Conservation (phyloP, 1,140 invertebrate species). For the Scaptodrosophila lebanonensis region DNA sequence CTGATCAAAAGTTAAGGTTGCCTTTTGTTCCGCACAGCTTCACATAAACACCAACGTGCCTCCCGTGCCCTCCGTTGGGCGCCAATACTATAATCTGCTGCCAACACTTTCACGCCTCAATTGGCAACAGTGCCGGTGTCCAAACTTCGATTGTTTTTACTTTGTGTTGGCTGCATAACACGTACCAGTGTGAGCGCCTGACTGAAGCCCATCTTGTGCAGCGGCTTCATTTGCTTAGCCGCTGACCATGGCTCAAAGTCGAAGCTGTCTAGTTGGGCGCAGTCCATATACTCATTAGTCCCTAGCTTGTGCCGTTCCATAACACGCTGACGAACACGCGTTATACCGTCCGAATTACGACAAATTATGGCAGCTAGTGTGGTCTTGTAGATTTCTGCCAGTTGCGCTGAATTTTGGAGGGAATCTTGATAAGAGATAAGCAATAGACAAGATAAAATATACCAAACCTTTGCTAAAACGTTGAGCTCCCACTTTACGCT, state of each 20-base stretch:
- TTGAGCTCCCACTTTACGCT: conserved; percentile 82
- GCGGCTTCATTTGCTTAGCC: conserved; percentile 6
- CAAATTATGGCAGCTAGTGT: conserved; percentile 92
- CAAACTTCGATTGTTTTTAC: neutral
- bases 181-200: conserved; percentile 40
- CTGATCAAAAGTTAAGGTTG: too few species aligned
- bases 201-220: conserved; percentile 43
- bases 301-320: conserved; percentile 81
- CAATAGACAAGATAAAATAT: neutral
- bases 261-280: conserved; percentile 79
- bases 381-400: conserved; percentile 90
- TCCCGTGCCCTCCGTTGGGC: too few species aligned
- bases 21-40: too few species aligned
- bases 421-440: neutral
- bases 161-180: conserved; percentile 13
- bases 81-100: too few species aligned
- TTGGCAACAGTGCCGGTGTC: neutral
- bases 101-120: too few species aligned
- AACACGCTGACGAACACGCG: conserved; percentile 85
- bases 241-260: conserved; percentile 81
- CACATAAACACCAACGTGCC: too few species aligned
- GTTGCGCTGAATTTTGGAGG: conserved; percentile 87
- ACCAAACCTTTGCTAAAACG: conserved; percentile 83
- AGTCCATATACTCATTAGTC: conserved; percentile 82
- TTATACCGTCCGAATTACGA: conserved; percentile 88